Evolutionary conservation across 2,888 invertebrate species (phyloP).

Genomic region (Myopa tessellatipennis): DNA sequence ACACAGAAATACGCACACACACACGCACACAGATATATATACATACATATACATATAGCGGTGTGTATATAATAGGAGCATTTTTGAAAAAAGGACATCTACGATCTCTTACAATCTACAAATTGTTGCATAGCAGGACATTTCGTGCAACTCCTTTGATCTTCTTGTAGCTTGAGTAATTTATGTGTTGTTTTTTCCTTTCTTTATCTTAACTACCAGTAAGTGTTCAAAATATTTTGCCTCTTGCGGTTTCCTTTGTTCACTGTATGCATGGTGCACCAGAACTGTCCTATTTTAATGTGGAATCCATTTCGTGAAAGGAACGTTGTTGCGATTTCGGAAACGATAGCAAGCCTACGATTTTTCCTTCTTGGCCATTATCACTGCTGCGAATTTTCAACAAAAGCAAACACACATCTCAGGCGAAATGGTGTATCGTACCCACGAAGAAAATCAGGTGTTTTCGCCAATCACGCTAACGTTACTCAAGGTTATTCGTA

Average conservation of each 20-base stretch:
- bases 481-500: too few relatives aligned
- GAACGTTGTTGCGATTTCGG: not conserved
- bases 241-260: conserved; percentile 14
- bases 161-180: not conserved
- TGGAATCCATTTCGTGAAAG: not conserved
- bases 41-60: not conserved
- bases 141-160: not conserved
- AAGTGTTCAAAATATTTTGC: conserved; percentile 2
- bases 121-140: conserved; percentile 1
- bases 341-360: not conserved
- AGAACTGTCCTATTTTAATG: not conserved
- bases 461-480: too few relatives aligned
- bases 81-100: not conserved
- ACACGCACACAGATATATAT: conserved; percentile 15
- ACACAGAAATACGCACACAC: conserved; percentile 5
- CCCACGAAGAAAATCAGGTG: too few relatives aligned
- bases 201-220: too few relatives aligned
- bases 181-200: too few relatives aligned
- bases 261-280: not conserved
- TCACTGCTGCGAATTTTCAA: not conserved
- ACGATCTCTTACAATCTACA: not conserved
- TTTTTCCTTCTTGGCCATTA: not conserved
- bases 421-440: too few relatives aligned
- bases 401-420: too few relatives aligned
- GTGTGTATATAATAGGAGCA: not conserved